Evolutionary conservation across 2,888 invertebrate species (phyloP).

Genomic region (Chaitophorus viminalis): DNA sequence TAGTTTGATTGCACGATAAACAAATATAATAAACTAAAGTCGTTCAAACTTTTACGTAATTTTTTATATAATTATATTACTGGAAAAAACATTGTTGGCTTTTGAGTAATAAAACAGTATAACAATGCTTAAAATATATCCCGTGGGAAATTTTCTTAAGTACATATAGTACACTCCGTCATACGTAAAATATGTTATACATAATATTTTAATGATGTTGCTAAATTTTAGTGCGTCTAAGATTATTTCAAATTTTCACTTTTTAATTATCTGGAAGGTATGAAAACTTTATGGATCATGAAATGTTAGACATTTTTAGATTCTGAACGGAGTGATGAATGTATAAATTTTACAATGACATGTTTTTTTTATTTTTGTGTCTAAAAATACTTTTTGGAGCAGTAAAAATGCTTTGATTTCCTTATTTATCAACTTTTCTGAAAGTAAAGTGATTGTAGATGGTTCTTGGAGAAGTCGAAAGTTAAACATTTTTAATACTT

Average conservation of each 20-base stretch:
- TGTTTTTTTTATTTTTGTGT: too few species aligned
- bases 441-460: too few species aligned
- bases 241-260: conserved; percentile 5
- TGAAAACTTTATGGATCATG: conserved; percentile 10
- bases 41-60: conserved; percentile 22
- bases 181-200: conserved; percentile 31
- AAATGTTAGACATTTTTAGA: too few species aligned
- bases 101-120: conserved; percentile 31
- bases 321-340: too few species aligned
- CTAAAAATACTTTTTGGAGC: too few species aligned
- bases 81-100: conserved; percentile 22
- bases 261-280: not conserved
- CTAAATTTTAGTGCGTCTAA: not conserved
- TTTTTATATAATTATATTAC: conserved; percentile 29
- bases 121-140: conserved; percentile 41
- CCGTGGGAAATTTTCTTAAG: conserved; percentile 42
- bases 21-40: conserved; percentile 30
- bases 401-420: too few species aligned
- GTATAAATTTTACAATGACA: too few species aligned
- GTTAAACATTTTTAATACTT: too few species aligned
- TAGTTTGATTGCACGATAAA: conserved; percentile 25
- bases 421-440: too few species aligned
- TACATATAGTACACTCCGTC: not conserved
- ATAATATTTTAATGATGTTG: conserved; percentile 21
- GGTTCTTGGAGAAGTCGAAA: too few species aligned